Base-by-base conservation (phyloP, 2,113 vertebrate genomes). In the Sinocyclocheilus rhinocerous region DNA sequence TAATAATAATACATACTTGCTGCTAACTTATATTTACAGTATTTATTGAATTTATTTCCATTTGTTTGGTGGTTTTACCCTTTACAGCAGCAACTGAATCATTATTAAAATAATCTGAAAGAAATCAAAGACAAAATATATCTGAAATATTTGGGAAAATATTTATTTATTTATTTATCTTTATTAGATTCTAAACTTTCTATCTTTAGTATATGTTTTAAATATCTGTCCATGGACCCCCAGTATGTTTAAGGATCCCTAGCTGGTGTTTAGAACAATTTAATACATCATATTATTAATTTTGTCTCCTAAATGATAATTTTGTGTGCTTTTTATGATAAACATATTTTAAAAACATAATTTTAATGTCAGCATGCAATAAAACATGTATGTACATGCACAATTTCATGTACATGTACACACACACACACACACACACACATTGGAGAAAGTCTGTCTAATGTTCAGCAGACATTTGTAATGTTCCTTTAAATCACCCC, bases 401-500 rank as follows among this genome's bases (percentile, higher is more conserved):
- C 55, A 29, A 29, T 29, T 29, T 29, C 29, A 20, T 50, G 18
- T 20, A 57, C 13, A 39, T 36, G 36, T 36, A 16, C 50, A 55
- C 50, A 55, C 50, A 52, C 50, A 48, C 45, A 45, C 45, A 55
- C 13, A 52, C 13, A 52, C 50, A 52, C 52, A 57, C 57, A 59
- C 57, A 59, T 20, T 8, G 57, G 57, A 59, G 20, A 59, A 59
- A 59, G 20, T 59, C 69, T 92, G 87, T 84, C 80, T 65, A 84
- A 89, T 92, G 90, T 92, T 91, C 85, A 76, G 90, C 87, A 93
- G 91, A 94, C 91, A 88, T 84, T 87, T 85, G 87, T 89, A 90
- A 94, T 93, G 90, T 91, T 87, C 89, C 76, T 91, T 92, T 92
- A 83, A 87, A 78, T 92, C 90, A 94, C 87, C 84, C 69, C 42